Base-by-base conservation (phyloP, 2,113 vertebrate genomes). In the Ranitomeya imitator region DNA sequence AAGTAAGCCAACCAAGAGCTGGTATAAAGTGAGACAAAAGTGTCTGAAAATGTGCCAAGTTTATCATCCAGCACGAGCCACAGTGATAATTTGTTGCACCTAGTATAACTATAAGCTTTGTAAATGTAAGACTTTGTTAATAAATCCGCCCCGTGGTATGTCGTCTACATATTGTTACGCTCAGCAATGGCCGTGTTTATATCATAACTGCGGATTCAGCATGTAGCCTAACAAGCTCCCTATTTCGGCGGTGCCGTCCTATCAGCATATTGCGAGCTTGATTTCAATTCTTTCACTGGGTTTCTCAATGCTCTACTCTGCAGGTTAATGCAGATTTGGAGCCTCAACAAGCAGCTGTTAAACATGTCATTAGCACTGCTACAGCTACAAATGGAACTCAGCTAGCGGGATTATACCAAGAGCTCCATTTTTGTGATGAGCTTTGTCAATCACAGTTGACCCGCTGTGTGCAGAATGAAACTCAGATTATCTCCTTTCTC, bases 311-410 rank as follows among this genome's bases (percentile, higher is more conserved):
- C 94, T 93, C 92, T 93, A 94, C 95, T 94, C 95, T 92, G 93
- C 91, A 94, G 96, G 96, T 96, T 97, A 97, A 97, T 96, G 95
- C 96, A 95, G 96, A 96, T 96, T 95, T 95, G 93, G 95, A 95
- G 96, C 95, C 96, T 96, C 95, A 96, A 95, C 95, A 95, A 95
- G 96, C 94, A 94, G 94, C 95, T 96, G 96, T 96, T 96, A 96
- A 96, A 97, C 96, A 96, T 96, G 95, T 96, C 95, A 96, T 96
- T 96, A 95, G 95, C 94, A 93, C 94, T 92, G 94, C 94, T 95
- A 93, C 89, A 92, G 94, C 94, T 95, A 94, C 95, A 96, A 96
- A 96, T 96, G 96, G 95, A 96, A 96, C 93, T 94, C 95, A 92
- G 95, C 94, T 94, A 91, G 90, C 95, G 95, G 95, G 95, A 96